Base-by-base conservation (phyloP, 2,888 invertebrate species). In the Orthosia cruda region DNA sequence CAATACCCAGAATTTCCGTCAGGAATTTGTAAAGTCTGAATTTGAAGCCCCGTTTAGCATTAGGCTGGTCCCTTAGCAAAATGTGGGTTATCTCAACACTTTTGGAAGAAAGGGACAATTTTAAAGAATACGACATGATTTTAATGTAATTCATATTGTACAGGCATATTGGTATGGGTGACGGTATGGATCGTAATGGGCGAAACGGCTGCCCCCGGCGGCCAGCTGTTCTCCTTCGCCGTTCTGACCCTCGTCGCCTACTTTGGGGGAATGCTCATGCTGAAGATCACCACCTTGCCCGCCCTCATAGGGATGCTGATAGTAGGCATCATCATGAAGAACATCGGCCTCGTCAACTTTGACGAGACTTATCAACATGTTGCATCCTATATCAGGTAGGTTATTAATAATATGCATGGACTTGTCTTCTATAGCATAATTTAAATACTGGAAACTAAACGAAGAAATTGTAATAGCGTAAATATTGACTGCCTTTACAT, bases 281-380 rank as follows among this genome's bases (percentile, higher is more conserved):
- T 98, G 79, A 97, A 97, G 87, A 95, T 98, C 83, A 98, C 98
- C 32, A 98, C 98, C 15, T 95, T 99, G 75, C 99, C 99, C 2
- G 98, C 98, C 1, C 97, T 99, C 18, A 98, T 99, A 86, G 99
- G 99, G 67, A 99, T 99, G 98, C 97, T 99, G 26, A 94, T 98
- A 85, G 98, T 98, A 59, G 99, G 99, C 86, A 97, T 99, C 68
- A 87, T 98, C 57, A 91, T 97, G 81, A 94, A 98, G 94, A 99
- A 99, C 91, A 94, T 98, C 47, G 98, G 98, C 54, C 97, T 98
- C 89, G 97, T 98, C 67, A 95, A 97, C 92, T 97, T 98, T 89
- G 98, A 98, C 87, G 97, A 97, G 11, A 97, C 97, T 49, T 98
- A 98, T 91, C 92, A 95, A 63, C 95, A 97, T 80, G 97, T 98